phyloP scores from a whole-genome alignment of 2,888 invertebrate species.

The Biston stratarius region DNA sequence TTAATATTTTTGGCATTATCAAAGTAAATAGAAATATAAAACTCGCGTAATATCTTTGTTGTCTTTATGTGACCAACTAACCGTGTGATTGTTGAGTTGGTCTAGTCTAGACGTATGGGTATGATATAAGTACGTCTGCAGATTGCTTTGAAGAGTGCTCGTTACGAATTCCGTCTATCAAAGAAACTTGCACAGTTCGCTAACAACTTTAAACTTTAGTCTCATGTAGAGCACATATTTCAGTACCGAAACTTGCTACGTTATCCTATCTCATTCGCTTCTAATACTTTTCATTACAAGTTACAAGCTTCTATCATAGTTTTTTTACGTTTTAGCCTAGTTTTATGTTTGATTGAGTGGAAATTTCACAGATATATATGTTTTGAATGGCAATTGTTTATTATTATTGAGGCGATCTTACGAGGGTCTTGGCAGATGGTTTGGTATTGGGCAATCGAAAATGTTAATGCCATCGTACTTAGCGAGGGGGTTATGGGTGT shows the following conservation, averaged over 20 bases:
- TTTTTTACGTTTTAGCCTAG: too few relatives aligned
- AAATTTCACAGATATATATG: too few relatives aligned
- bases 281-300: background rate
- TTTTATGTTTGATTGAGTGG: too few relatives aligned
- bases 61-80: conserved; percentile 9
- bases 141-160: conserved; percentile 42
- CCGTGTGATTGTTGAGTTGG: conserved; percentile 12
- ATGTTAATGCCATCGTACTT: too few relatives aligned
- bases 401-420: too few relatives aligned
- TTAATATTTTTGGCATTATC: background rate
- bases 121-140: conserved; percentile 7
- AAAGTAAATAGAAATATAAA: background rate
- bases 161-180: conserved; percentile 51
- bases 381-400: too few relatives aligned
- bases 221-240: conserved; percentile 15
- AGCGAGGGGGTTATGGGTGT: too few relatives aligned
- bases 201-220: conserved; percentile 47
- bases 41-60: conserved; percentile 14
- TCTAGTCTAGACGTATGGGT: conserved; percentile 24
- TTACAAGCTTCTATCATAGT: background rate
- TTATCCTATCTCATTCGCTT: background rate
- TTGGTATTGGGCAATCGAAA: too few relatives aligned
- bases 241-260: conserved; percentile 5
- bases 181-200: conserved; percentile 48
- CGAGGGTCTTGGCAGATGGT: too few relatives aligned